Evolutionary conservation across 2,888 invertebrate genomes (phyloP), one percentile per base, ranked within the genome.

Genomic region (Philereme transversata): DNA sequence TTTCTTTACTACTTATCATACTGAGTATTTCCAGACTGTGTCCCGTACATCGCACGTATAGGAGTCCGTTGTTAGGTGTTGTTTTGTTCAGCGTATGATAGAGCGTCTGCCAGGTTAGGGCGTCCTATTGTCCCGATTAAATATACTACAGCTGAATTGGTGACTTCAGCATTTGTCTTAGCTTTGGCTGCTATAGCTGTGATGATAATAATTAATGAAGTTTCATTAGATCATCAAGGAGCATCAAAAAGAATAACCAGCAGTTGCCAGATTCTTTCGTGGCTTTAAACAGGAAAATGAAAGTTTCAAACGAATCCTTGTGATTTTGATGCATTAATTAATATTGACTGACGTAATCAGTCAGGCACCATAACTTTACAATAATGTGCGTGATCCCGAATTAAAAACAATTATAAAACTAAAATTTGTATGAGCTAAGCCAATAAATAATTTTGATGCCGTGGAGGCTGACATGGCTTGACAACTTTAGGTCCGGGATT

Each of bases 71-170:
- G 81, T 76, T 74, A 76, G 71, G 75, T 73, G 71, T 64, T 77
- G 79, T 79, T 80, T 75, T 76, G 78, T 77, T 65, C 73, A 56
- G 46, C 67, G 72, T 72, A 68, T 68, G 76, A 76, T 74, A 74
- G 71, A 70, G 68, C 72, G 70, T 67, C 70, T 66, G 70, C 61
- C 70, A 76, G 79, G 77, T 77, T 79, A 76, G 74, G 58, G 61
- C 65, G 57, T 51, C 41, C 68, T 70, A 76, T 79, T 79, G 78
- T 79, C 59, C 70, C 53, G 48, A 64, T 66, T 67, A 58, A 64
- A 64, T 71, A 60, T 66, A 62, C 22, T 22, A 22, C 52, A 58
- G 45, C 55, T 60, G 60, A 53, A 66, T 65, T 66, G 66, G 68
- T 60, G 66, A 64, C 60, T 45, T 11, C 45, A 51, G 8, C 35